Conservation (phyloP, 1,140 invertebrate genomes). For the Pomacea maculata region DNA sequence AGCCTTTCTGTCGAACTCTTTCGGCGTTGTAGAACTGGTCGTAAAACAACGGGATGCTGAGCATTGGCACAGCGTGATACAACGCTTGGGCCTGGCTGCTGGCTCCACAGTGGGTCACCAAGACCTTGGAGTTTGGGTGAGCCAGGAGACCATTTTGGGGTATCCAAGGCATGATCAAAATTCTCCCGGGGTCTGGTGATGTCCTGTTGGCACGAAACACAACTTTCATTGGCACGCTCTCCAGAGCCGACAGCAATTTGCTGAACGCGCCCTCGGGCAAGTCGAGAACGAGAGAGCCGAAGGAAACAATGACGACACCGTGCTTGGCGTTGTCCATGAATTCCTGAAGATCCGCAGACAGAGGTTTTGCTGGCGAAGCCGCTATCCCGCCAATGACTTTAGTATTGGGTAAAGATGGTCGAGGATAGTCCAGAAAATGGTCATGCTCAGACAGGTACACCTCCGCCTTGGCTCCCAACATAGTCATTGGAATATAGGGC, state of each 20-base stretch:
- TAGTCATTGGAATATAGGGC: not conserved
- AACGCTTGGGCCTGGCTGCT: constrained; percentile 78
- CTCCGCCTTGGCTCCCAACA: constrained; percentile 9
- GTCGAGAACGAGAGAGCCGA: constrained; percentile 25
- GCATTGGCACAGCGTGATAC: constrained; percentile 75
- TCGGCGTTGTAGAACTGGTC: constrained; percentile 71
- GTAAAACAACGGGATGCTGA: constrained; percentile 77
- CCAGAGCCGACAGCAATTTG: constrained; percentile 24
- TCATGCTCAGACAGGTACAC: constrained; percentile 33
- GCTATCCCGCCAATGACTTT: constrained; percentile 32
- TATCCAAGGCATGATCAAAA: constrained; percentile 76
- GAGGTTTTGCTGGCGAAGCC: constrained; percentile 3
- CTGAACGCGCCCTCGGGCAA: constrained; percentile 3
- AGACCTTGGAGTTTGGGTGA: constrained; percentile 67
- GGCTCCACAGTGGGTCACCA: constrained; percentile 78
- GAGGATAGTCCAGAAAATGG: constrained; percentile 32
- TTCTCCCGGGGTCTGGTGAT: constrained; percentile 69
- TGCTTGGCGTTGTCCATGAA: constrained; percentile 18
- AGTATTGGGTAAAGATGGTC: constrained; percentile 32
- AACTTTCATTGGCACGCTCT: constrained; percentile 13
- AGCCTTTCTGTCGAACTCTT: constrained; percentile 53
- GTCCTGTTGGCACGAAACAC: constrained; percentile 1
- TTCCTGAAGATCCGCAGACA: constrained; percentile 16
- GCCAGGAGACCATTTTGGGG: constrained; percentile 84
- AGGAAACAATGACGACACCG: constrained; percentile 30